Conservation (phyloP, 2,113 vertebrate species). For the Microtus oregoni region DNA sequence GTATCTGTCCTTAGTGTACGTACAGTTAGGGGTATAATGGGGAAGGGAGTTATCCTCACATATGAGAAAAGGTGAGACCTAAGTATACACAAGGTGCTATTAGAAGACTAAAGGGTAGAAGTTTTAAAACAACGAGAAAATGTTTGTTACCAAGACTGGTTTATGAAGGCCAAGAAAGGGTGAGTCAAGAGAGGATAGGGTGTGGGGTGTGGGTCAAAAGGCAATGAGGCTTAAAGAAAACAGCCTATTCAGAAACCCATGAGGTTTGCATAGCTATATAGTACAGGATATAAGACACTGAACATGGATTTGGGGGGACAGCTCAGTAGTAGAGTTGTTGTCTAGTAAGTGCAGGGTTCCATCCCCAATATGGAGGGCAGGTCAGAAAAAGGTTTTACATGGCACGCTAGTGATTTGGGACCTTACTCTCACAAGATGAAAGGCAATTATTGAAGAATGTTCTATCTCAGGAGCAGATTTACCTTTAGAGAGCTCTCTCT, state of each 20-base stretch:
- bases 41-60: neutral
- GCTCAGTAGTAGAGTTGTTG: neutral
- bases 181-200: neutral
- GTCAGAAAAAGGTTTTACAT: neutral
- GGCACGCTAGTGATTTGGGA: neutral
- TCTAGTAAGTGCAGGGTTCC: neutral
- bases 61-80: neutral
- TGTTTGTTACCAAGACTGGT: neutral
- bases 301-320: neutral
- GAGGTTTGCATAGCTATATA: neutral
- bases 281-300: neutral
- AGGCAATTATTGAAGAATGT: neutral
- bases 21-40: neutral
- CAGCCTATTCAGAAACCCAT: neutral
- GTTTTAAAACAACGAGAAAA: neutral
- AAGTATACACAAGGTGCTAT: neutral
- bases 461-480: slow-evolving; percentile 8
- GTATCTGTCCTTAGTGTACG: neutral
- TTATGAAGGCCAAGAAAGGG: neutral
- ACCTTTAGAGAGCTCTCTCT: neutral
- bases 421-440: neutral
- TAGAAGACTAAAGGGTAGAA: neutral
- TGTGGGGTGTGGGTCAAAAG: neutral
- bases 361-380: neutral
- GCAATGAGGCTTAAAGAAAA: neutral